These are phyloP conservation scores for Typhlichthys eigenmanni DNA, from an alignment of 2,797 vertebrate genomes.

Conservation along the genomic window DNA sequence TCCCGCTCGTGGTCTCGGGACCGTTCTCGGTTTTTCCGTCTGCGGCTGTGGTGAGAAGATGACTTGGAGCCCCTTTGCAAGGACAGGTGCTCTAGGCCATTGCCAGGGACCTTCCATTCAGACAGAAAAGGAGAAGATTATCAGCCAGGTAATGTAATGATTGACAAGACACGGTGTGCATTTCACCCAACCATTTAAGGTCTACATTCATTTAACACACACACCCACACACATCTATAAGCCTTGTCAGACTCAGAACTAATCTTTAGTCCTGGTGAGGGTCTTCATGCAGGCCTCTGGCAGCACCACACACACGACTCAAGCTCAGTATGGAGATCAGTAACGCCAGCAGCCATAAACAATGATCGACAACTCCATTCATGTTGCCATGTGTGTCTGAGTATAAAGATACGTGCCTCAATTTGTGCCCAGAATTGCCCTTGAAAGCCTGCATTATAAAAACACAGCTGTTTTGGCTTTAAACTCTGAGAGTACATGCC, in stretches of 20 bases:
- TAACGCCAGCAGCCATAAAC: conserved; percentile 33
- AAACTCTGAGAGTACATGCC: too few species aligned
- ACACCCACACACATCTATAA: conserved; percentile 13
- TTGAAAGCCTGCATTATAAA: too few species aligned
- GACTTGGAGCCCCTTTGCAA: conserved; percentile 86
- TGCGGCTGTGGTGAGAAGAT: conserved; percentile 89
- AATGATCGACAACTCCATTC: background rate
- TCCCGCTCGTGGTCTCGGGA: conserved; percentile 80
- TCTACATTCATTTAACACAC: background rate
- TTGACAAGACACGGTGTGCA: background rate
- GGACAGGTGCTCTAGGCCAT: conserved; percentile 89
- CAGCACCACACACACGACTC: conserved; percentile 43
- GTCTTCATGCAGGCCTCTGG: conserved; percentile 47
- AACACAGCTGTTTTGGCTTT: too few species aligned
- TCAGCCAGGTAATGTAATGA: background rate
- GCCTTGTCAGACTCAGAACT: conserved; percentile 9
- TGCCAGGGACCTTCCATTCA: conserved; percentile 83
- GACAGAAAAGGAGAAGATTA: conserved; percentile 7
- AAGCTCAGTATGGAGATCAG: conserved; percentile 31
- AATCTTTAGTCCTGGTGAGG: conserved; percentile 17
- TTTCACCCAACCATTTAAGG: background rate
- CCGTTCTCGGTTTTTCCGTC: conserved; percentile 91
- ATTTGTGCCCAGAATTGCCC: too few species aligned
- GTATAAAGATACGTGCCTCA: too few species aligned
- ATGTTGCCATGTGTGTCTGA: background rate